Evolutionary conservation across 35 echinoderm and acorn worm genomes (phyloP).

Genomic region (Ophiothrix spiculata): DNA sequence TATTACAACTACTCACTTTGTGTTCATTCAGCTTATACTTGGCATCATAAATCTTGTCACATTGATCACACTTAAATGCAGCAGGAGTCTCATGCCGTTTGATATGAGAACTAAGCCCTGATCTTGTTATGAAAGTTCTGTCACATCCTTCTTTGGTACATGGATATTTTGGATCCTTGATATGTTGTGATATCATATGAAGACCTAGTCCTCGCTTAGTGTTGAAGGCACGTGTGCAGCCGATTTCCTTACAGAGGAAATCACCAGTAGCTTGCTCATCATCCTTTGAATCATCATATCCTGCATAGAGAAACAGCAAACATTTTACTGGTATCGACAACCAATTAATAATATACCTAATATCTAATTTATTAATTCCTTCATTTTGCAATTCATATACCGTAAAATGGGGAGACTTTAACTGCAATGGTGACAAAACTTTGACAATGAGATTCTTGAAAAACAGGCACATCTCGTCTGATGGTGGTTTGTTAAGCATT

Average conservation of each 20-base stretch:
- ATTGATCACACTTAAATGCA: background rate
- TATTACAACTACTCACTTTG: background rate
- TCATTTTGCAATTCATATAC: too few relatives aligned
- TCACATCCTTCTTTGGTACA: slow-evolving; percentile 6
- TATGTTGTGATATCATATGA: background rate
- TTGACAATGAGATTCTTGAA: too few relatives aligned
- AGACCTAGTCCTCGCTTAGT: background rate
- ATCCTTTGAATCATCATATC: too few relatives aligned
- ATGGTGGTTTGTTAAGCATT: too few relatives aligned
- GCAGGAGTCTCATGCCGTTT: background rate
- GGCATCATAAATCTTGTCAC: background rate
- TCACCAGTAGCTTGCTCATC: background rate
- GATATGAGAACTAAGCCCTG: background rate
- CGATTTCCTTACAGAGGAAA: background rate
- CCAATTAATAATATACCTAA: too few relatives aligned
- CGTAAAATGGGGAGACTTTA: too few relatives aligned
- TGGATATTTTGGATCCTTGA: background rate
- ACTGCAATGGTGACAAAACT: too few relatives aligned
- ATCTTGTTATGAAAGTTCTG: background rate
- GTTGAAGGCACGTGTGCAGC: background rate
- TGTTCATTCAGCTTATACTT: background rate
- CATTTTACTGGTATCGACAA: too few relatives aligned
- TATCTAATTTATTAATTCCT: too few relatives aligned
- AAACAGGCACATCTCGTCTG: too few relatives aligned
- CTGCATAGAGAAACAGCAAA: too few relatives aligned